phyloP scores from a whole-genome alignment of 37 sponge, comb jelly and placozoan species.

The Axinella damicornis region DNA sequence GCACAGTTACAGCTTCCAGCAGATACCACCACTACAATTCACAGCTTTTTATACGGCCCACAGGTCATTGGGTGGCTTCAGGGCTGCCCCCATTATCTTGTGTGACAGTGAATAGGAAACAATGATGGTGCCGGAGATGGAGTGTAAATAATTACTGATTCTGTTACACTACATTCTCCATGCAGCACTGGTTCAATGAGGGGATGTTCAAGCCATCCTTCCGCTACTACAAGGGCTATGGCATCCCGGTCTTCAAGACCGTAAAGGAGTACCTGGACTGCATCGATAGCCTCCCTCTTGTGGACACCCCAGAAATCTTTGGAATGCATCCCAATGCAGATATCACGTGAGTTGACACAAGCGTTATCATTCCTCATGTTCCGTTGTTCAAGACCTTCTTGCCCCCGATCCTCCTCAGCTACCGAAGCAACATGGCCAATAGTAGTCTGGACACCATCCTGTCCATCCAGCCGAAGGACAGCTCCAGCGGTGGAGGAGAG shows the following conservation, averaged over 20 bases:
- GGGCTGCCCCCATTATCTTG: too few relatives aligned
- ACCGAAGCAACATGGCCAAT: conserved; percentile 93
- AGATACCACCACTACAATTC: too few relatives aligned
- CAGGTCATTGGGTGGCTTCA: too few relatives aligned
- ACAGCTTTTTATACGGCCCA: too few relatives aligned
- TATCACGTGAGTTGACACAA: conserved; percentile 80
- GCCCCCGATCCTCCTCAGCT: conserved; percentile 33
- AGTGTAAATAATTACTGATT: too few relatives aligned
- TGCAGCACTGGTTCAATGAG: conserved; percentile 92
- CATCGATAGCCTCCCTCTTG: conserved; percentile 91
- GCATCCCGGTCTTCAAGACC: conserved; percentile 81
- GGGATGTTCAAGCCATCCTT: conserved; percentile 94
- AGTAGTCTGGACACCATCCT: conserved; percentile 90
- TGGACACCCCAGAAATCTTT: conserved; percentile 98
- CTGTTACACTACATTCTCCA: background rate
- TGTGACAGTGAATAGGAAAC: too few relatives aligned
- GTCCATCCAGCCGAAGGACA: conserved; percentile 99
- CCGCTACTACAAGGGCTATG: conserved; percentile 97
- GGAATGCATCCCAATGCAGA: conserved; percentile 99
- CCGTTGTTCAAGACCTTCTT: background rate
- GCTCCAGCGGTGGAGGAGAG: conserved; percentile 94
- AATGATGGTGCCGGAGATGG: too few relatives aligned
- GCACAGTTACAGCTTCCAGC: too few relatives aligned
- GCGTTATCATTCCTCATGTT: background rate
- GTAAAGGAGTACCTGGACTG: conserved; percentile 89